Base-by-base conservation (phyloP, 1,140 invertebrate genomes). In the Zaprionus kolodkinae region DNA sequence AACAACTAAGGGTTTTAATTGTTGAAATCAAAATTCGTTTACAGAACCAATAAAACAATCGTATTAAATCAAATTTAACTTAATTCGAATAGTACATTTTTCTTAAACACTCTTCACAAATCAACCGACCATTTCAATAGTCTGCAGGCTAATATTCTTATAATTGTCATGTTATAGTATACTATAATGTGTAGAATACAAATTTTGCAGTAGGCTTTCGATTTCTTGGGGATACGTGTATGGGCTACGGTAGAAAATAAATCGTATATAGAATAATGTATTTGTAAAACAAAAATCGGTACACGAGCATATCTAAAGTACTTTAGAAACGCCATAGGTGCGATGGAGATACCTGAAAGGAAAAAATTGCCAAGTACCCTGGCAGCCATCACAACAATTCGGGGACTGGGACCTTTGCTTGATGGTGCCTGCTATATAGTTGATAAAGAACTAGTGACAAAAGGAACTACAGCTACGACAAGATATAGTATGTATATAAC, bases 221-320 rank as follows among this genome's bases (percentile, higher is more conserved):
- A 91, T 92, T 92, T 92, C 90, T 92, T 92, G 91, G 79, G 83
- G 72, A 57, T 76, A 79, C 57, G 78, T 89, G 84, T 88, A 67
- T 68, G 70, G 66, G 59, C 75, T 62, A 70, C 64, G 68, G 30
- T 33, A 52, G 35, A 57, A 56, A 35, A 27, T 27, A 35, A 27
- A 52, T 15, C 45, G 45, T 72, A 72, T 59, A 62, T 40, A 72
- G 61, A 72, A 21, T 40, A 12, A 27, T 59, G 54, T 59, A 17
- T 27, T 17, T 50, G 3, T 33, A 59, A 70, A 45, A 61, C 48
- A 75, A 57, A 43, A 52, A 40, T 59, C 25, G 30, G 4, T 43
- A 62, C 36, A 62, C 45, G 48, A 70, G 57, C 48, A 55, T 25
- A 27, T 63, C 25, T 50, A 38, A 78, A 35, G 52, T 63, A 54